Base-by-base conservation (phyloP, 1,140 invertebrate genomes). In the Drosophila fuyamai region DNA sequence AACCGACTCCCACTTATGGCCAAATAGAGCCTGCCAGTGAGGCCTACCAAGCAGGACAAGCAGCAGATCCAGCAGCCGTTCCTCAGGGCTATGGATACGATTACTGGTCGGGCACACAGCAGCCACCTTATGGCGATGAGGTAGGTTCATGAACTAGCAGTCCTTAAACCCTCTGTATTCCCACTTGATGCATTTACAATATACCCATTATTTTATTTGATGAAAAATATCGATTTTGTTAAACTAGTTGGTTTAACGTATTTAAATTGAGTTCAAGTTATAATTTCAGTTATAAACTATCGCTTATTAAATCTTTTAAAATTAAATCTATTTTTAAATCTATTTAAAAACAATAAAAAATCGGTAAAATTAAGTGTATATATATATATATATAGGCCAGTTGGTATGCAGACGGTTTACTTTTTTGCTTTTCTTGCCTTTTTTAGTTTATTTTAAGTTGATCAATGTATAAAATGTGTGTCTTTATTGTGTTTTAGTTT, bases 121-220 rank as follows among this genome's bases (percentile, higher is more conserved):
- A 86, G 58, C 82, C 70, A 16, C 77, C 82, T 1, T 90, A 89
- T 41, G 83, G 84, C 60, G 84, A 88, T 47, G 83, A 88, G 83
- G 83, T 88, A 71, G 40, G 83, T 72, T 40, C 12, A 36, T 10
- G 36, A 14, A 14, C 6, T 46, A 65, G 13, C 12, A 18, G 4
- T 12, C 10, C 53, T 23, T 23, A 46, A 23, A 27, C 38, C 44
- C 56, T 58, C 40, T 76, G 55, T 43, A 43, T 60, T 40, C 38
- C 55, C 44, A 56, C 29, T 29, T 35, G n/a, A 23, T 9, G 35
- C 8, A 48, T 47, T 59, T 48, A 16, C 60, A 40, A 54, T 43
- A 68, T 43, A n/a, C 12, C 4, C 38, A 40, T 68, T 56, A 5
- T 2, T n/a, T 48, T 27, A 13, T 48, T 48, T 7, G 2, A 12